A percentile compares a stretch with the other conserved stretches of the same genome.
phyloP scores from a whole-genome alignment of 2,113 vertebrate genomes.

The Malurus alboscapulatus region DNA sequence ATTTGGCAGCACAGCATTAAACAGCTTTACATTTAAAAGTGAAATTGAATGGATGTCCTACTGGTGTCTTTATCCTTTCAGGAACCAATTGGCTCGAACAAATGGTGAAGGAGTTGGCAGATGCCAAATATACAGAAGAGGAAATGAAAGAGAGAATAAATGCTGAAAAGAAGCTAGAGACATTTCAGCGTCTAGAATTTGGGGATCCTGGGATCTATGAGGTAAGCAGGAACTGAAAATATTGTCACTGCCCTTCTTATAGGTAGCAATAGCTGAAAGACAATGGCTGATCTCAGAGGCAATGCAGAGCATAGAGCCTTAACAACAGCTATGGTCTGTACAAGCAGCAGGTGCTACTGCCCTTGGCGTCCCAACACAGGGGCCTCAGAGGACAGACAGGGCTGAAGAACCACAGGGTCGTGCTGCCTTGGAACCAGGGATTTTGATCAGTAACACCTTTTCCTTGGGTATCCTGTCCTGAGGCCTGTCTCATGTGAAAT shows the following conservation, averaged over 20 bases:
- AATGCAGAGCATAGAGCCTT: not conserved
- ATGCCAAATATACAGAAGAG: slow-evolving; percentile 39
- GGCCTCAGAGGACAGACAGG: not conserved
- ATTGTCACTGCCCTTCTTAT: not conserved
- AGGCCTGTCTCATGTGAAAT: not conserved
- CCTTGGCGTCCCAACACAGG: not conserved
- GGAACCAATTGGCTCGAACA: slow-evolving; percentile 44
- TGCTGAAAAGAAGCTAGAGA: not conserved
- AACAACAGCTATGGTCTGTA: not conserved
- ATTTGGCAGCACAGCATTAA: too few relatives aligned
- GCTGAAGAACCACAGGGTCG: not conserved
- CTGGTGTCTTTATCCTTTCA: not conserved
- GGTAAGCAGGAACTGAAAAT: not conserved
- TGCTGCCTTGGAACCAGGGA: not conserved
- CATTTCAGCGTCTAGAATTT: slow-evolving; percentile 3
- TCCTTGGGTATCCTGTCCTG: not conserved
- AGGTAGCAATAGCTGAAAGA: not conserved
- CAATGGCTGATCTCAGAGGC: not conserved
- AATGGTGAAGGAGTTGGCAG: not conserved
- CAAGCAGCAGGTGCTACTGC: not conserved
- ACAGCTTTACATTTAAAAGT: not conserved
- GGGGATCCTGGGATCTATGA: slow-evolving; percentile 32
- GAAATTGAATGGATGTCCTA: not conserved
- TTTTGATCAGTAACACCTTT: not conserved
- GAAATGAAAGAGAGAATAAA: not conserved